These are phyloP conservation scores for Rhabdophis nuchalis DNA, from an alignment of 2,797 vertebrate genomes.

Conservation along the genomic window DNA sequence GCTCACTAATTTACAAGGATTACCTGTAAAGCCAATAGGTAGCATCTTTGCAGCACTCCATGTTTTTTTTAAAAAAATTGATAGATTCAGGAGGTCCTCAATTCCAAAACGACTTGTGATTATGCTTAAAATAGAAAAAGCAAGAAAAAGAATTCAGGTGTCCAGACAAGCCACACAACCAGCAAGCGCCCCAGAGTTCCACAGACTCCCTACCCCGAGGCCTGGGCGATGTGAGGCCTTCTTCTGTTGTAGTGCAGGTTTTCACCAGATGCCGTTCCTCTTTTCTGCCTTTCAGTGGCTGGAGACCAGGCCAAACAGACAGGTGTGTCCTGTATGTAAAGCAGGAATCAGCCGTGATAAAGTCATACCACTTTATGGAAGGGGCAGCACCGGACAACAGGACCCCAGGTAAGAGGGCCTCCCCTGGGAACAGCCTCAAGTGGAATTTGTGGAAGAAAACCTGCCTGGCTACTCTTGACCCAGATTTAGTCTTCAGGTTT, in stretches of 20 bases:
- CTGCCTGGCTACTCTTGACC: background rate
- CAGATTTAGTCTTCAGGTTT: constrained; percentile 5
- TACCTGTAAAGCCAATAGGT: background rate
- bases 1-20: background rate
- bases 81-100: background rate
- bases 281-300: constrained; percentile 81
- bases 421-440: background rate
- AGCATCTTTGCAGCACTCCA: background rate
- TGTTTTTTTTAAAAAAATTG: background rate
- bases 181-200: background rate
- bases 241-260: background rate
- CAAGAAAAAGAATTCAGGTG: background rate
- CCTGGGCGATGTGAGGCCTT: background rate
- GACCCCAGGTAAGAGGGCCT: constrained; percentile 85
- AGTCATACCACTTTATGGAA: constrained; percentile 95
- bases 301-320: constrained; percentile 94
- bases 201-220: background rate
- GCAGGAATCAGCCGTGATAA: constrained; percentile 97
- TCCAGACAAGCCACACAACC: background rate
- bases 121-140: background rate
- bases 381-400: constrained; percentile 94
- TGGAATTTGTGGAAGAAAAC: background rate
- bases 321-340: constrained; percentile 98
- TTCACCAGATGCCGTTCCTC: background rate
- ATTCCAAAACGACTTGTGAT: background rate